Percentiles rank a stretch among this genome's conserved stretches.
Evolutionary conservation across 1,140 invertebrate genomes (phyloP).

Genomic region (Cherax destructor): DNA sequence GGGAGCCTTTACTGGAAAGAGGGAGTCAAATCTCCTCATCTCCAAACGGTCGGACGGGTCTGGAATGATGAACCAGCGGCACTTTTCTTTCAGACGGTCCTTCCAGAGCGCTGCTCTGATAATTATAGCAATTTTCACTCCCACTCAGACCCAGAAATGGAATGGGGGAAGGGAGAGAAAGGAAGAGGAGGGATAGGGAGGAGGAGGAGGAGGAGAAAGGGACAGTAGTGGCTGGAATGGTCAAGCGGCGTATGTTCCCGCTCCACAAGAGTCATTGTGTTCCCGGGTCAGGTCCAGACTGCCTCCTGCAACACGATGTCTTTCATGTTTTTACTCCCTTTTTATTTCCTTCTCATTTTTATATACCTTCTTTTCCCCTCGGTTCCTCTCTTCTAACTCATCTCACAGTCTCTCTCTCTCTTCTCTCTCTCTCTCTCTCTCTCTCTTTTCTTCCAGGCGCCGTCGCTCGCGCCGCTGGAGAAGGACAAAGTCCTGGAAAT

Average conservation of each 20-base stretch:
- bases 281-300: slow-evolving; percentile 4
- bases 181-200: background rate
- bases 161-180: background rate
- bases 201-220: background rate
- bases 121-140: slow-evolving; percentile 37
- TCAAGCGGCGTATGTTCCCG: slow-evolving; percentile 5
- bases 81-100: slow-evolving; percentile 18
- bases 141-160: slow-evolving; percentile 3
- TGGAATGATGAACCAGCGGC: slow-evolving; percentile 27
- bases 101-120: slow-evolving; percentile 32
- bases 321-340: background rate
- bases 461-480: background rate
- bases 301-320: background rate
- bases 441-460: background rate
- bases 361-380: background rate
- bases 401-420: background rate
- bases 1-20: slow-evolving; percentile 25
- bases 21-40: slow-evolving; percentile 36
- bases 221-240: background rate
- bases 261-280: slow-evolving; percentile 1
- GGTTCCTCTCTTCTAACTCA: background rate
- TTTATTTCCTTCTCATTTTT: background rate
- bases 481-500: slow-evolving; percentile 34
- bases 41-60: slow-evolving; percentile 15
- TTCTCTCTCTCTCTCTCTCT: background rate